A percentile compares a stretch with the other conserved stretches of the same genome.
Conservation (phyloP, 2,888 invertebrate genomes). For the Melieria omissa region DNA sequence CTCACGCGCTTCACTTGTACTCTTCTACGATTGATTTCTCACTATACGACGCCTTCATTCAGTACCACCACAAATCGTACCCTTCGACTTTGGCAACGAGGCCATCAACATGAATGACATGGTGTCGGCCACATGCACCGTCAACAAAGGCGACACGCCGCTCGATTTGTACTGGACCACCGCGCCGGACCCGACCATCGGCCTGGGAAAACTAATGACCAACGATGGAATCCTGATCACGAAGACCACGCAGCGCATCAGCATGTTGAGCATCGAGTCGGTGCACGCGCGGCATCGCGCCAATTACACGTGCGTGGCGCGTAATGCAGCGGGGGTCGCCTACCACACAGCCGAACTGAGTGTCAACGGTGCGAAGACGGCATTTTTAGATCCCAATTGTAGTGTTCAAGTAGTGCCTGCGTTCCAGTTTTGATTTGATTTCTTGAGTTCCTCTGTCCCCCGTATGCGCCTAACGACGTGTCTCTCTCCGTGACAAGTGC, state of each 20-base stretch:
- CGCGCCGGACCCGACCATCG: constrained; percentile 69
- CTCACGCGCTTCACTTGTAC: background rate
- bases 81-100: constrained; percentile 81
- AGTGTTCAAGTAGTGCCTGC: background rate
- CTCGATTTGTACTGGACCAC: constrained; percentile 77
- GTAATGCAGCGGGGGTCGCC: constrained; percentile 76
- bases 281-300: constrained; percentile 78
- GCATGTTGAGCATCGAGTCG: constrained; percentile 76
- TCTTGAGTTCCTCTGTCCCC: constrained; percentile 4
- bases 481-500: constrained; percentile 67
- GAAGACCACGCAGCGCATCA: constrained; percentile 73
- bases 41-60: constrained; percentile 37
- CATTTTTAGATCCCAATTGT: background rate
- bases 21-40: background rate
- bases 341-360: constrained; percentile 76
- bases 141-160: constrained; percentile 83
- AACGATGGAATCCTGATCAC: constrained; percentile 73
- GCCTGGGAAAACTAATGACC: constrained; percentile 69
- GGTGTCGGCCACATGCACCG: constrained; percentile 77
- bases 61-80: constrained; percentile 84
- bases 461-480: background rate
- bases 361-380: constrained; percentile 74
- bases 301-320: constrained; percentile 79
- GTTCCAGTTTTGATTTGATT: background rate
- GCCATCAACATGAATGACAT: constrained; percentile 81